A percentile compares a stretch with the other conserved stretches of the same genome.
phyloP scores from a whole-genome alignment of 2,888 invertebrate species.

The Metalampra italica region DNA sequence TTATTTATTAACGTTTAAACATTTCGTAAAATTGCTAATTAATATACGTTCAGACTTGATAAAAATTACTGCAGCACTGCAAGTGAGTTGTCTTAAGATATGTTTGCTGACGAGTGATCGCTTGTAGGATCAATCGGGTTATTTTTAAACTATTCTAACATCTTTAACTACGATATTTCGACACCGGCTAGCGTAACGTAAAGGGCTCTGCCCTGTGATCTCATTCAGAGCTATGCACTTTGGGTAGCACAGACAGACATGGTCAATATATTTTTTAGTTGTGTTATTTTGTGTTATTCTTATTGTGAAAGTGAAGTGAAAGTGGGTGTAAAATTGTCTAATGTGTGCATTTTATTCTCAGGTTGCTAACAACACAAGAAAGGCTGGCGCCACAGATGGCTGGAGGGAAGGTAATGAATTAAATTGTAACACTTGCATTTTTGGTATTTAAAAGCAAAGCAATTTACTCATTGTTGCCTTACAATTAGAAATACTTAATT shows the following conservation, averaged over 20 bases:
- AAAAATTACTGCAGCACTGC: slow-evolving; percentile 14
- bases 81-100: slow-evolving; percentile 37
- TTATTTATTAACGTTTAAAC: too few species aligned
- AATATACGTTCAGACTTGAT: not conserved
- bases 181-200: slow-evolving; percentile 48
- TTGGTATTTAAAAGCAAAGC: not conserved
- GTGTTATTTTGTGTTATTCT: slow-evolving; percentile 16
- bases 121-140: slow-evolving; percentile 30
- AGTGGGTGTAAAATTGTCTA: slow-evolving; percentile 26
- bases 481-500: not conserved
- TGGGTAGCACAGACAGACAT: slow-evolving; percentile 40
- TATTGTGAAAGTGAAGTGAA: slow-evolving; percentile 30
- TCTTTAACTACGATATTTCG: slow-evolving; percentile 56
- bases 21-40: too few species aligned
- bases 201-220: slow-evolving; percentile 33
- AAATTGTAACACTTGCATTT: slow-evolving; percentile 6
- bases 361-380: slow-evolving; percentile 85
- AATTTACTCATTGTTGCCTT: too few species aligned
- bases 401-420: slow-evolving; percentile 69
- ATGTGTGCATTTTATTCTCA: slow-evolving; percentile 41
- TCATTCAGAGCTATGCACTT: slow-evolving; percentile 42
- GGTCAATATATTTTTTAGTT: slow-evolving; percentile 42
- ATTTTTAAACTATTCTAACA: slow-evolving; percentile 50
- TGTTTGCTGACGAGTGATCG: slow-evolving; percentile 21
- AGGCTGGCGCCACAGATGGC: slow-evolving; percentile 74